These are phyloP conservation scores for Alexandromys oeconomus DNA, from an alignment of 2,797 vertebrate genomes.

Conservation along the genomic window DNA sequence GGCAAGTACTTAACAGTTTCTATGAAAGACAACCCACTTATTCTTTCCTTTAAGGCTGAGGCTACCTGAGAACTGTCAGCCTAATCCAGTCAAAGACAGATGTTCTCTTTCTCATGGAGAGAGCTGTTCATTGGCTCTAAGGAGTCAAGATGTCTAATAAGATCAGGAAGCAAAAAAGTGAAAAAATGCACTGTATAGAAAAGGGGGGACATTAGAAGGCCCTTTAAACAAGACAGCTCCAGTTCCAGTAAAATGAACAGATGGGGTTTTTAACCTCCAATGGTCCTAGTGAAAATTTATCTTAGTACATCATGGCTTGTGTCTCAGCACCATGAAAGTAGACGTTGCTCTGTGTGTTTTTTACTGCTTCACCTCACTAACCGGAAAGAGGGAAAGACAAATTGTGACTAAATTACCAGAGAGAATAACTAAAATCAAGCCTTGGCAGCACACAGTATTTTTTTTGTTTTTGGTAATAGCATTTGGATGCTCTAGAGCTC, in stretches of 20 bases:
- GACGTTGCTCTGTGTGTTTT: background rate
- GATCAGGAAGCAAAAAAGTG: conserved; percentile 11
- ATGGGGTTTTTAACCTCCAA: background rate
- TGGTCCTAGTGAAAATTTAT: background rate
- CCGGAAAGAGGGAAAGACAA: conserved; percentile 9
- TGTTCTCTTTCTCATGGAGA: conserved; percentile 48
- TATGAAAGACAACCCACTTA: conserved; percentile 63
- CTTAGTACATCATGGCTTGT: background rate
- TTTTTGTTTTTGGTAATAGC: background rate
- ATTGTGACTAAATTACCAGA: conserved; percentile 44
- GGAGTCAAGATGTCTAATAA: conserved; percentile 66
- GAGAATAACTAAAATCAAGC: conserved; percentile 41
- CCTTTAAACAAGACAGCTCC: conserved; percentile 58
- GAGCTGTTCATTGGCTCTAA: conserved; percentile 64
- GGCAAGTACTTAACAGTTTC: conserved; percentile 19
- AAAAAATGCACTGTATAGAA: background rate
- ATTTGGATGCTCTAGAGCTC: conserved; percentile 29
- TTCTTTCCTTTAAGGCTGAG: conserved; percentile 53
- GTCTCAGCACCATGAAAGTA: background rate
- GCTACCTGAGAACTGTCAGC: conserved; percentile 60
- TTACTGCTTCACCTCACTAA: background rate
- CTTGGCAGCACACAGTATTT: background rate
- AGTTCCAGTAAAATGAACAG: conserved; percentile 42
- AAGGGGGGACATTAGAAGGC: background rate
- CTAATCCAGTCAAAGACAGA: conserved; percentile 41